These are phyloP conservation scores for Natator depressus DNA, from an alignment of 2,113 vertebrate species.

Conservation along the genomic window DNA sequence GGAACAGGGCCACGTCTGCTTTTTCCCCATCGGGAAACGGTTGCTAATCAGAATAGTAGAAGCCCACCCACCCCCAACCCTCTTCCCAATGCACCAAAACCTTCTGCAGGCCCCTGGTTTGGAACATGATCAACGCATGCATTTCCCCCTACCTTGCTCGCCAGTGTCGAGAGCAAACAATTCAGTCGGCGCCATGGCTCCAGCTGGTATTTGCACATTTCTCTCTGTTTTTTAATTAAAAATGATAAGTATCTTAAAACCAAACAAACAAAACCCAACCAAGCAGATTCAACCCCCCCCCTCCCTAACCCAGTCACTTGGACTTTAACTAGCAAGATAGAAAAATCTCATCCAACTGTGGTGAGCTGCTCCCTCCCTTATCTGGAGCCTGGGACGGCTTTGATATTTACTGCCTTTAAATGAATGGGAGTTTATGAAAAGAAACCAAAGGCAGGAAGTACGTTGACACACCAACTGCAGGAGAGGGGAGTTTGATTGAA, in stretches of 20 bases:
- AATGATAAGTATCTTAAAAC: neutral
- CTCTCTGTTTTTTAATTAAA: neutral
- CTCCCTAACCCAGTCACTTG: accelerated
- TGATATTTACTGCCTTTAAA: neutral
- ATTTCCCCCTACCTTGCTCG: neutral
- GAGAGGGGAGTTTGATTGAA: accelerated
- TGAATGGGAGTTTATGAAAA: neutral
- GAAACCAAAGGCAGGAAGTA: neutral
- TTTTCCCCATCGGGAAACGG: neutral
- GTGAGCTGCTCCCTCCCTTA: neutral
- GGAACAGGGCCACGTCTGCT: neutral
- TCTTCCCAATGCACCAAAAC: neutral
- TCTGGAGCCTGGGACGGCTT: neutral
- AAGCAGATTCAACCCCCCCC: too few relatives aligned
- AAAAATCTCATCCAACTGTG: neutral
- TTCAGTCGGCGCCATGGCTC: neutral
- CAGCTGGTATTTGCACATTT: neutral
- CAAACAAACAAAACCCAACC: neutral
- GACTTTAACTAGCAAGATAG: neutral
- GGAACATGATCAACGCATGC: neutral
- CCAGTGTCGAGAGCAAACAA: neutral
- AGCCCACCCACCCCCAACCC: neutral
- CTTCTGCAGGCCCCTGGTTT: neutral
- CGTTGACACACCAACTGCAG: neutral
- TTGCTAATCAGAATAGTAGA: neutral